These are phyloP conservation scores for Ichneumoninae sp. DNA, from an alignment of 2,888 invertebrate genomes.

Conservation along the genomic window DNA sequence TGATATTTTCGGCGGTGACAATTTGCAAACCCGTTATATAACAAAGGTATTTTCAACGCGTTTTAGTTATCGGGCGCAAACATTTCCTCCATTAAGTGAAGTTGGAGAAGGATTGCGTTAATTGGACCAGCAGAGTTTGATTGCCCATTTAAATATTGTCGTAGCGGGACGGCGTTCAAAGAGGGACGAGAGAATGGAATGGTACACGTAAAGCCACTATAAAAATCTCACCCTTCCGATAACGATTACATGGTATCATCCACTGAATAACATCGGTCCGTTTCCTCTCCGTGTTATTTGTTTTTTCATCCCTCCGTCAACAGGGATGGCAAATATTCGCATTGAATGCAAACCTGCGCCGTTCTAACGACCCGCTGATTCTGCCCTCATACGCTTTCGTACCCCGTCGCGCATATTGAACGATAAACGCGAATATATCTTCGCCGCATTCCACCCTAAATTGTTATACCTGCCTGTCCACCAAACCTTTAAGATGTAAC, in stretches of 20 bases:
- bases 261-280: neutral
- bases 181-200: neutral
- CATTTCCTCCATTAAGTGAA: neutral
- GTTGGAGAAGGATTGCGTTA: neutral
- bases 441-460: constrained; percentile 2
- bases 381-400: neutral
- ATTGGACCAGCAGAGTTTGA: constrained; percentile 22
- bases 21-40: neutral
- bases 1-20: too few relatives aligned
- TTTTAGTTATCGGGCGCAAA: too few relatives aligned
- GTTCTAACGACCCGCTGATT: neutral
- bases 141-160: constrained; percentile 11
- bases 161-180: neutral
- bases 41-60: neutral
- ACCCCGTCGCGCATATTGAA: neutral
- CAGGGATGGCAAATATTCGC: neutral
- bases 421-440: constrained; percentile 1
- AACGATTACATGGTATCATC: neutral
- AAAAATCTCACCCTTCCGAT: constrained; percentile 11
- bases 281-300: neutral
- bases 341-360: neutral
- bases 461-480: neutral
- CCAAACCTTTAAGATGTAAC: constrained; percentile 9
- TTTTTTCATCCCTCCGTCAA: neutral
- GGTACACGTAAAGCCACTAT: neutral